phyloP scores from a whole-genome alignment of 1,140 invertebrate genomes.

The Plodia interpunctella region DNA sequence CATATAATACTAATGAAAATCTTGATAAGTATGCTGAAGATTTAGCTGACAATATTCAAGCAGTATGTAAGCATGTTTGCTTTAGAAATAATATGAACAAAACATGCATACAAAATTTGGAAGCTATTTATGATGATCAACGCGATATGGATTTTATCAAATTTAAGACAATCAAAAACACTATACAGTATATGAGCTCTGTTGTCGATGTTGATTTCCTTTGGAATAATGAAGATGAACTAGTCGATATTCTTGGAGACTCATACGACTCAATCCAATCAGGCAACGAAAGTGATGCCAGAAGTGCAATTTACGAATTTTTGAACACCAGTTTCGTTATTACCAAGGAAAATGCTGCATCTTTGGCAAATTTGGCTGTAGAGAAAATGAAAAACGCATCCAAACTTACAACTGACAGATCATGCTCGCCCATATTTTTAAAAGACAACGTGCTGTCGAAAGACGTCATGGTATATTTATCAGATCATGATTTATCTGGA shows the following conservation, averaged over 20 bases:
- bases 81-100: background rate
- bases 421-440: background rate
- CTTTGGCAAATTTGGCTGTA: background rate
- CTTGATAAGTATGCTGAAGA: slow-evolving; percentile 5
- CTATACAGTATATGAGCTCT: background rate
- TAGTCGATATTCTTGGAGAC: background rate
- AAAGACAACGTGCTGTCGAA: slow-evolving; percentile 7
- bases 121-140: background rate
- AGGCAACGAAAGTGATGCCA: background rate
- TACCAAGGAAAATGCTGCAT: slow-evolving; percentile 2
- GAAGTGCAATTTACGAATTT: slow-evolving; percentile 13
- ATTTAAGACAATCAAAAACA: background rate
- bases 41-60: background rate
- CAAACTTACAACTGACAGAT: background rate
- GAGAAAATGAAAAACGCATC: background rate
- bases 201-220: background rate
- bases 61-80: background rate
- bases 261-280: background rate
- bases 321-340: slow-evolving; percentile 7
- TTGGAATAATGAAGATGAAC: background rate
- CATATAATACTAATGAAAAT: background rate
- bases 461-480: slow-evolving; percentile 18
- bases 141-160: background rate
- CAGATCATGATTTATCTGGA: slow-evolving; percentile 13
- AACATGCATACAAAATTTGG: background rate